A percentile compares a stretch with the other conserved stretches of the same genome.
phyloP scores from a whole-genome alignment of 2,113 vertebrate genomes.

The Canis aureus region DNA sequence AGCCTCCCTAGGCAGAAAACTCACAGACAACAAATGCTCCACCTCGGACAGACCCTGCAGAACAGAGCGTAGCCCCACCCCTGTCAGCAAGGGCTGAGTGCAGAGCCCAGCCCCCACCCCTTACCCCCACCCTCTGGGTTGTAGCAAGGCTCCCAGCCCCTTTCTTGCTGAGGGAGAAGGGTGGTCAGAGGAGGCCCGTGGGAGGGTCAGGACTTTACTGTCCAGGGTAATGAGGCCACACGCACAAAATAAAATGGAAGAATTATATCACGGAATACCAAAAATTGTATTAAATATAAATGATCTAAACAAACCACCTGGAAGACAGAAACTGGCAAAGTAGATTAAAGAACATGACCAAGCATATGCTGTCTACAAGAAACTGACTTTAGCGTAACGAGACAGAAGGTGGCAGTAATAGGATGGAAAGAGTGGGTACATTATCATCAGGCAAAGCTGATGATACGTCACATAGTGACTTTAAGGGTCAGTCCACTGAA shows the following conservation, averaged over 20 bases:
- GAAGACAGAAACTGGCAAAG: background rate
- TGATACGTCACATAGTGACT: no score
- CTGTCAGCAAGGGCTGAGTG: background rate
- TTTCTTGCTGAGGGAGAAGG: accelerated
- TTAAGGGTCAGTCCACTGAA: background rate
- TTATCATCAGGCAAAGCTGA: background rate
- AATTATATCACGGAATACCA: background rate
- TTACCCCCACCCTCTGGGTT: background rate
- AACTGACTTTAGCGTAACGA: background rate
- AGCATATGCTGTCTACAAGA: background rate
- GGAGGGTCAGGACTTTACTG: background rate
- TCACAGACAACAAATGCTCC: background rate
- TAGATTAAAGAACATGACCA: background rate
- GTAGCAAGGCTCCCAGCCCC: background rate
- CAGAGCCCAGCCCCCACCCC: background rate
- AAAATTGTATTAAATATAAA: background rate
- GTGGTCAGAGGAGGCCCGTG: background rate
- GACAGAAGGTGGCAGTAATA: background rate
- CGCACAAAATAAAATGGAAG: background rate
- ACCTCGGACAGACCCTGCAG: no score
- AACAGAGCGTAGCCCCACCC: background rate
- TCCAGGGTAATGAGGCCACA: background rate
- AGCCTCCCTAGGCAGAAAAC: background rate
- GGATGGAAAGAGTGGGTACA: background rate
- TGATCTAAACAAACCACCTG: background rate